Conservation (phyloP, 2,797 vertebrate species). For the Xerus rutilus region DNA sequence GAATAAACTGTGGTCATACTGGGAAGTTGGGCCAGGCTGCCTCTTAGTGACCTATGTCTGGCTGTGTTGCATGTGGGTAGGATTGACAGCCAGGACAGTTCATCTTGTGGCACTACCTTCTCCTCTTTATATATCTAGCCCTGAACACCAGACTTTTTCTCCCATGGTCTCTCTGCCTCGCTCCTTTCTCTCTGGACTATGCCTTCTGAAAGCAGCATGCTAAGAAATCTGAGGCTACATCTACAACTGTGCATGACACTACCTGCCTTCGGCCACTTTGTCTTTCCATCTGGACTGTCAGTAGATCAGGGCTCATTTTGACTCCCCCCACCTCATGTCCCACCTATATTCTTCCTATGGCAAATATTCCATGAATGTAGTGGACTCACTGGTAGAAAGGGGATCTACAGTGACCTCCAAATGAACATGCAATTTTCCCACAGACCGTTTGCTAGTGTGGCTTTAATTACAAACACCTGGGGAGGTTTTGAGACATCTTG, state of each 20-base stretch:
- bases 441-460: background rate
- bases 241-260: background rate
- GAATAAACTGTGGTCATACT: background rate
- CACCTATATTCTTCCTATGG: background rate
- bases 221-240: background rate
- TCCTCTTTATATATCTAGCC: background rate
- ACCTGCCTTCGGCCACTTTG: background rate
- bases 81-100: background rate
- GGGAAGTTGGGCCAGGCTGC: background rate
- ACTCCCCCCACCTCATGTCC: background rate
- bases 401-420: background rate
- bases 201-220: background rate
- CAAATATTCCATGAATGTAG: background rate
- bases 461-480: background rate
- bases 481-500: background rate
- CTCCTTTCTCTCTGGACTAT: background rate
- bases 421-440: background rate
- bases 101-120: background rate
- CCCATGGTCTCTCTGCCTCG: background rate
- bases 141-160: background rate
- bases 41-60: background rate
- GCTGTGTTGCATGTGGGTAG: background rate
- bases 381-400: background rate
- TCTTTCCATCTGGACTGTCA: background rate
- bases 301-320: background rate